Evolutionary conservation across 2,113 vertebrate genomes (phyloP), one percentile per base, ranked within the genome.

Genomic region (Telmatochromis bifrenatus): DNA sequence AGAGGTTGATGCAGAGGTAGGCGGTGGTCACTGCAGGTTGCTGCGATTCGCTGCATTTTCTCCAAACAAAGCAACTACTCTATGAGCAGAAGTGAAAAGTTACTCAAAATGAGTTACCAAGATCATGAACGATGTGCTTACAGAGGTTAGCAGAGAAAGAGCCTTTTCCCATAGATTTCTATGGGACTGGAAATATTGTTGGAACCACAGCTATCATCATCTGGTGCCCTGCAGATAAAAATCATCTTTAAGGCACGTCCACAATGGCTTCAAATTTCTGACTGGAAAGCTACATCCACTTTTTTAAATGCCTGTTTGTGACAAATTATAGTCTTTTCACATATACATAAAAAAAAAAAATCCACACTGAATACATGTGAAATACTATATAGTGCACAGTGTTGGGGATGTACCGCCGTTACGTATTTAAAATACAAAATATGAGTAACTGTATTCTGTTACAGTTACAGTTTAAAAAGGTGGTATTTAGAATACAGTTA

Each of bases 221-320:
- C 54, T 0, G 13, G 7, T 8, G 23, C 23, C 54, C 54, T 28
- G 0, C 7, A 56, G 1, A 56, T 28, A 28, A 14, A 56, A 28
- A 0, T 56, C 4, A 56, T 56, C 12, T 56, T 56, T 14, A 56
- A 56, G 54, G 3, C 23, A 56, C 12, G 3, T 28, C 12, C 23
- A 26, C 23, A 0, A 0, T 14, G 54, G 23, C 54, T 56, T 56
- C 54, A 56, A 56, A 56, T 26, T 56, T 56, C 54, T 56, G 54
- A 14, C 7, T 56, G 12, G 54, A 8, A 56, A 56, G 54, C 3
- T 14, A 14, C 54, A 56, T 56, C 54, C 54, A 56, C 54, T 56
- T 56, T 56, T 26, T 56, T 56, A 26, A 56, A 26, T 14, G 54
- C 54, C 21, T 7, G 54, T 26, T 56, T 56, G 23, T 26, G 54